Evolutionary conservation across 30 jellyfish, hydroid and myxozoan genomes (phyloP).

Genomic region (Clytia hemisphaerica): DNA sequence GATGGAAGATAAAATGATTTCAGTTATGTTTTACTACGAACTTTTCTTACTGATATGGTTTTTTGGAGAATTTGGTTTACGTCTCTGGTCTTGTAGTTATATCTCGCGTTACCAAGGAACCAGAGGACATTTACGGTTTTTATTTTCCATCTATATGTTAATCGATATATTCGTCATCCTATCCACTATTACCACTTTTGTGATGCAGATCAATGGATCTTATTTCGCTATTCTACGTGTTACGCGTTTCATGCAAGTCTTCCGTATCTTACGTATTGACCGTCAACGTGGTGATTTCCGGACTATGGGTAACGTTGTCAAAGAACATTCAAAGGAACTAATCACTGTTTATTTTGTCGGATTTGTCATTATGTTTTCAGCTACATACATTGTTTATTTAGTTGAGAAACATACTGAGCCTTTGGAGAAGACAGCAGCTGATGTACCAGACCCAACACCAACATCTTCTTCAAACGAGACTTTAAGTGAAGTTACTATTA

Average conservation of each 20-base stretch:
- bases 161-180: constrained; percentile 36
- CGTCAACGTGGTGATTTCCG: constrained; percentile 80
- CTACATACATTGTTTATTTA: constrained; percentile 52
- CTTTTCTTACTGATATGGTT: constrained; percentile 1
- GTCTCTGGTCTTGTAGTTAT: constrained; percentile 64
- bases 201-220: constrained; percentile 15
- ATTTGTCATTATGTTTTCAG: constrained; percentile 50
- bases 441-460: too few relatives aligned
- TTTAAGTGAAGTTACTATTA: constrained; percentile 55
- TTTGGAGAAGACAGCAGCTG: too few relatives aligned
- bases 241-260: constrained; percentile 24
- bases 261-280: constrained; percentile 64
- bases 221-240: not conserved
- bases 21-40: constrained; percentile 20
- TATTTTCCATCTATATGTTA: constrained; percentile 48
- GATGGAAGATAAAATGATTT: not conserved
- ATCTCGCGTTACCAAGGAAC: constrained; percentile 46
- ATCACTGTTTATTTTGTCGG: constrained; percentile 83
- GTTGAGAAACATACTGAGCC: constrained; percentile 10
- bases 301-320: constrained; percentile 56
- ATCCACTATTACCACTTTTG: constrained; percentile 1
- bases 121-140: constrained; percentile 36
- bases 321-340: constrained; percentile 71
- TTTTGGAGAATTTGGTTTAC: constrained; percentile 31
- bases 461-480: too few relatives aligned